Conservation (phyloP, 2,113 vertebrate species). For the Ursus arctos region DNA sequence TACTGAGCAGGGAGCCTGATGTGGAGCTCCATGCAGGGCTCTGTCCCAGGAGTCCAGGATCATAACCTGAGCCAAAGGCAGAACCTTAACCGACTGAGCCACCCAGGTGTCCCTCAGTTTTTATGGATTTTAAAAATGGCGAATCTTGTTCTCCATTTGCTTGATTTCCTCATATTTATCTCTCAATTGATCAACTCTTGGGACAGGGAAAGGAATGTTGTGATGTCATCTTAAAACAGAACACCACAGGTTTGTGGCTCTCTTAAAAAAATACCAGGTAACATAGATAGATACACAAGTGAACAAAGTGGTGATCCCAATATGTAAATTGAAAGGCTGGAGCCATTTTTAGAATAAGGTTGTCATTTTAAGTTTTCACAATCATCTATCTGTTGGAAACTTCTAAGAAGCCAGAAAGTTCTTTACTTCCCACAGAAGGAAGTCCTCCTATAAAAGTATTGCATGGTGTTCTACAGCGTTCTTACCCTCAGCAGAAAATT, state of each 20-base stretch:
- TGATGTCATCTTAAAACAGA: background rate
- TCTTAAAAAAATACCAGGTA: background rate
- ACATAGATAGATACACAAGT: background rate
- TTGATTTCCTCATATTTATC: background rate
- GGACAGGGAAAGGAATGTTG: background rate
- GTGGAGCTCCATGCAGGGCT: too few species aligned
- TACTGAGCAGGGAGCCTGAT: too few species aligned
- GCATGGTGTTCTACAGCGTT: background rate
- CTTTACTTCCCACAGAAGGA: background rate
- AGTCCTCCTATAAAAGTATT: background rate
- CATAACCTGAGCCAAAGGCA: too few species aligned
- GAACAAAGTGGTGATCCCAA: background rate
- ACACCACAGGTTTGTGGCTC: background rate
- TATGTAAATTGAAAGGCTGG: background rate
- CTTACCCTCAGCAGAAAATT: slow-evolving; percentile 97
- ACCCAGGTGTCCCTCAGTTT: background rate
- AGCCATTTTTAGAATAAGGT: background rate
- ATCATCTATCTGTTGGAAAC: background rate
- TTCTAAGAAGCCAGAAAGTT: background rate
- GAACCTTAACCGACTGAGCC: too few species aligned
- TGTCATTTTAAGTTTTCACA: background rate
- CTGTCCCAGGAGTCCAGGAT: too few species aligned
- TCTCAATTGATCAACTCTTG: background rate
- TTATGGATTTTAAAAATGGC: background rate
- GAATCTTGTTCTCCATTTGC: background rate